Conservation (phyloP, 92 coral and sea anemone genomes). For the Actinostola sp. region DNA sequence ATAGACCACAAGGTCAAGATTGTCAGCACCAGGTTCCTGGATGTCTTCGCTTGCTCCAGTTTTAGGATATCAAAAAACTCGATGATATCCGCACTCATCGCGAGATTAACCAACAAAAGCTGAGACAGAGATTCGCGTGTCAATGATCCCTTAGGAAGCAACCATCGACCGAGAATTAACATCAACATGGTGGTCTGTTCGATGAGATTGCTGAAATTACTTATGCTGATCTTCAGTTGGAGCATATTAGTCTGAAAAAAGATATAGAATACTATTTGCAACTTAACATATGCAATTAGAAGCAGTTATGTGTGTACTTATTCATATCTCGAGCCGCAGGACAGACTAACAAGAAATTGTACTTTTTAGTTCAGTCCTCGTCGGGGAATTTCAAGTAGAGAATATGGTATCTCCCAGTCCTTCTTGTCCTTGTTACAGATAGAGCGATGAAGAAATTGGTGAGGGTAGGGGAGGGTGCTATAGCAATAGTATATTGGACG, state of each 20-base stretch:
- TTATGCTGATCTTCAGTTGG: slow-evolving; percentile 27
- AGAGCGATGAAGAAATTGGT: too few relatives aligned
- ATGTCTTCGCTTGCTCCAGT: slow-evolving; percentile 51
- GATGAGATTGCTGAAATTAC: slow-evolving; percentile 82
- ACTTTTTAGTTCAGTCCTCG: too few relatives aligned
- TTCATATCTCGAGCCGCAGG: too few relatives aligned
- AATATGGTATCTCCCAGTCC: too few relatives aligned
- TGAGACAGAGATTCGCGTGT: slow-evolving; percentile 93
- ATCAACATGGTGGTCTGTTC: slow-evolving; percentile 91
- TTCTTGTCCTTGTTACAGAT: too few relatives aligned
- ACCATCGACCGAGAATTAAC: slow-evolving; percentile 95
- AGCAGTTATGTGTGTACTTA: neutral
- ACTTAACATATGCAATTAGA: neutral
- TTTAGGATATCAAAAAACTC: slow-evolving; percentile 96
- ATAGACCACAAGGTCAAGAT: slow-evolving; percentile 90
- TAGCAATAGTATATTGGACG: too few relatives aligned
- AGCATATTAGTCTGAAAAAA: neutral
- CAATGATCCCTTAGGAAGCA: slow-evolving; percentile 87
- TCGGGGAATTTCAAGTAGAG: too few relatives aligned
- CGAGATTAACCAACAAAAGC: slow-evolving; percentile 88
- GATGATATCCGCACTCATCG: slow-evolving; percentile 96
- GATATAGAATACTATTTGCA: too few relatives aligned
- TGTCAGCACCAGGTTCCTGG: slow-evolving; percentile 65
- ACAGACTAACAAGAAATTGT: too few relatives aligned
- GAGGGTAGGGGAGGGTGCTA: too few relatives aligned